Evolutionary conservation across 2,888 invertebrate species (phyloP).

Genomic region (Harpagoxenus sublaevis): DNA sequence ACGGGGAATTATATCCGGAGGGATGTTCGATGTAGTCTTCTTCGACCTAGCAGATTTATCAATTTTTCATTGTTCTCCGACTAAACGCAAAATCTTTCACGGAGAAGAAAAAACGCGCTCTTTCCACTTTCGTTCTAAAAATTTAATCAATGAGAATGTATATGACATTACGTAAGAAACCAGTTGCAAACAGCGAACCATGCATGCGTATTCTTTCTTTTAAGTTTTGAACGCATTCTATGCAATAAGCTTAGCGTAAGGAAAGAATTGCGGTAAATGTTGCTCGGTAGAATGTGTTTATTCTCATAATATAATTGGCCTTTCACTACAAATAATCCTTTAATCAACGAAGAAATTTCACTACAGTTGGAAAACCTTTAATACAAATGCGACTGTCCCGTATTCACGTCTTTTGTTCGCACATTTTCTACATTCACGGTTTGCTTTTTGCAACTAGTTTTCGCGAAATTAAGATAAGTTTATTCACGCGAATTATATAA

Average conservation of each 20-base stretch:
- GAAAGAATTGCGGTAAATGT: background rate
- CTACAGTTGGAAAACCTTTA: background rate
- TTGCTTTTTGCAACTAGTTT: background rate
- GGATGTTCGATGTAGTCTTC: background rate
- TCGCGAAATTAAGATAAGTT: background rate
- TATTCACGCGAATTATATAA: background rate
- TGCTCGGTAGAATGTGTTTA: background rate
- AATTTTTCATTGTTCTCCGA: constrained; percentile 9
- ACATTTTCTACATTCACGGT: background rate
- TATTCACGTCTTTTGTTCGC: background rate
- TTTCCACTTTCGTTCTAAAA: background rate
- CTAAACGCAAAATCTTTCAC: background rate
- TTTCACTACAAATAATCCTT: background rate
- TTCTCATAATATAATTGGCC: constrained; percentile 17
- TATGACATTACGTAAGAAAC: background rate
- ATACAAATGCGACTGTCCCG: background rate
- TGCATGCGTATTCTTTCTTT: background rate
- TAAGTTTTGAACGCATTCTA: background rate
- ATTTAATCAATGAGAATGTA: background rate
- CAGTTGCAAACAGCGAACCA: background rate
- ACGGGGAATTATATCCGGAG: background rate
- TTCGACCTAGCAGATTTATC: background rate
- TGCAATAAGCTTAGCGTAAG: background rate
- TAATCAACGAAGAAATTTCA: constrained; percentile 7
- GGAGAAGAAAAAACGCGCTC: background rate